Evolutionary conservation across 1,140 invertebrate genomes (phyloP).

Genomic region (Drosophila nannoptera): DNA sequence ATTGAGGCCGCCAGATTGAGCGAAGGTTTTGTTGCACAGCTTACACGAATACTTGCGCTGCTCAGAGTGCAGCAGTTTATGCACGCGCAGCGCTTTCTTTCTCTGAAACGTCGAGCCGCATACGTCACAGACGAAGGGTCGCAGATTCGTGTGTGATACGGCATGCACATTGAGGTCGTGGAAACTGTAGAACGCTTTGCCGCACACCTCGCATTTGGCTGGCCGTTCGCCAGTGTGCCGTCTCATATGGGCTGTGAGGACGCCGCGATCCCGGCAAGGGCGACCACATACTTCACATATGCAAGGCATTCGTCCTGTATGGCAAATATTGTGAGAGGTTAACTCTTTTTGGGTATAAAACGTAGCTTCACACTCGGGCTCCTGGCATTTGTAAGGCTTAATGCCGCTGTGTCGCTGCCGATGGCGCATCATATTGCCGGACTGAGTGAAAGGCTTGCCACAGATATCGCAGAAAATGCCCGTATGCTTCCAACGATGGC

Average conservation of each 20-base stretch:
- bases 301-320: slow-evolving; percentile 68
- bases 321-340: slow-evolving; percentile 68
- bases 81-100: slow-evolving; percentile 71
- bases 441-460: slow-evolving; percentile 68
- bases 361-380: slow-evolving; percentile 52
- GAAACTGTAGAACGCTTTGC: slow-evolving; percentile 68
- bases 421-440: slow-evolving; percentile 72
- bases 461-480: slow-evolving; percentile 75
- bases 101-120: slow-evolving; percentile 78
- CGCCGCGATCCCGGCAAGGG: slow-evolving; percentile 66
- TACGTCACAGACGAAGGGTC: slow-evolving; percentile 80
- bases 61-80: slow-evolving; percentile 79
- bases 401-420: slow-evolving; percentile 72
- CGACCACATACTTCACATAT: slow-evolving; percentile 72
- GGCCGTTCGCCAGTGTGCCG: slow-evolving; percentile 88
- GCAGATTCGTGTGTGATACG: slow-evolving; percentile 79
- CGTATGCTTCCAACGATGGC: slow-evolving; percentile 72
- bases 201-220: slow-evolving; percentile 82
- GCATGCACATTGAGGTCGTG: slow-evolving; percentile 78
- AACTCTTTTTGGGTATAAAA: slow-evolving; percentile 74
- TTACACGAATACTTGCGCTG: slow-evolving; percentile 81
- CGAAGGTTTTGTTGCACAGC: slow-evolving; percentile 81
- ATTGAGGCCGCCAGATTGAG: slow-evolving; percentile 82
- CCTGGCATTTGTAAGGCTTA: slow-evolving; percentile 65
- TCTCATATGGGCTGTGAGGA: slow-evolving; percentile 85